Base-by-base conservation (phyloP, 1,140 invertebrate genomes). In the Temnothorax curvispinosus region DNA sequence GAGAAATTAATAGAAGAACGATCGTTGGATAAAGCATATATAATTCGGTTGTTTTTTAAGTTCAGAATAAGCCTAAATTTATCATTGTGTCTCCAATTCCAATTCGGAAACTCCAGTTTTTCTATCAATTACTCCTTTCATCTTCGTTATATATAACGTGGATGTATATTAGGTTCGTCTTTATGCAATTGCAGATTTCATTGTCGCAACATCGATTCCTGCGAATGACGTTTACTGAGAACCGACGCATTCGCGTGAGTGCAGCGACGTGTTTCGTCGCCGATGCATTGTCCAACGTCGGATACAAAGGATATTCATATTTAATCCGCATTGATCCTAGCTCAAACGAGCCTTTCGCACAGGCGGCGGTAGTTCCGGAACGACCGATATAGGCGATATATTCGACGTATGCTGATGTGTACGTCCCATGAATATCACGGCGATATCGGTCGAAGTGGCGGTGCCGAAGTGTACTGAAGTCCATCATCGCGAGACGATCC, bases 301-400 rank as follows among this genome's bases (percentile, higher is more conserved):
- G 62, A 74, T 11, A 32, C 38, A 4, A 47, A 21, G 58, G 15
- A 77, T 54, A 87, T 69, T 80, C 35, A 74, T 85, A 72, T 78
- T 89, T 88, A 74, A 87, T 41, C 71, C 4, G 1, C 52, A 86
- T 86, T 69, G 60, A 80, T 74, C 41, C 11, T n/a, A 35, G 11
- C 32, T 58, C 11, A 21, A 2, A 35, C 44, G 13, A 67, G 18
- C 38, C 15, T 27, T 21, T 69, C 13, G 47, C 27, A 50, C 13
- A 35, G 4, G 4, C 15, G 5, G 32, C 65, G n/a, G 7, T 35
- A 21, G 1, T 21, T 32, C 27, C 32, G n/a, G n/a, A 65, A 54
- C 47, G 21, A 32, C 56, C n/a, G 9, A 6, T 41, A 27, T 27
- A 27, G 27, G 27, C 1, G 3, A 72, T 52, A 54, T 18, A 38